A percentile compares a stretch with the other conserved stretches of the same genome.
phyloP scores from a whole-genome alignment of 2,888 invertebrate species.

The Ectemnius continuus region DNA sequence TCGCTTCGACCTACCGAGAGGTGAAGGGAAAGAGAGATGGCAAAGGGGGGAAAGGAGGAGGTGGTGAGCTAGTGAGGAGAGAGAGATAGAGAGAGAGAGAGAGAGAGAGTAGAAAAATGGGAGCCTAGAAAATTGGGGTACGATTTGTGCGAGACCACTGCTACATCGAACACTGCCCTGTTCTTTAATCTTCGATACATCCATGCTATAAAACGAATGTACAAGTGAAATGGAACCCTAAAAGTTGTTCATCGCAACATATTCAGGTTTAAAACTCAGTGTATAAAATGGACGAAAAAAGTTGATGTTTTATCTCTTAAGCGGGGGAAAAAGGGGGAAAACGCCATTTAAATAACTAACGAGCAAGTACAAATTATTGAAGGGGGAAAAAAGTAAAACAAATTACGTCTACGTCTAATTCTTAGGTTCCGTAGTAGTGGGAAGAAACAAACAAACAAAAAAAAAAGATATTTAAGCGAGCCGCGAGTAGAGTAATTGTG shows the following conservation, averaged over 20 bases:
- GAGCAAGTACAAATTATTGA: slow-evolving; percentile 78
- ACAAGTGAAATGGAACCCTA: slow-evolving; percentile 64
- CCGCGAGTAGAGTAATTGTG: slow-evolving; percentile 28
- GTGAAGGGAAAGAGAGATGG: background rate
- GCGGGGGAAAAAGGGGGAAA: slow-evolving; percentile 65
- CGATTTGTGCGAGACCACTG: slow-evolving; percentile 31
- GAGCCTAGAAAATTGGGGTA: background rate
- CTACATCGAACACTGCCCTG: slow-evolving; percentile 62
- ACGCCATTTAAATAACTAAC: slow-evolving; percentile 74
- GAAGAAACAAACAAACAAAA: slow-evolving; percentile 17
- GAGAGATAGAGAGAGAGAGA: background rate
- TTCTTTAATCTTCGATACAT: slow-evolving; percentile 61
- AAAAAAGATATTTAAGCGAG: slow-evolving; percentile 44
- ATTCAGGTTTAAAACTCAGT: slow-evolving; percentile 75
- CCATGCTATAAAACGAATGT: slow-evolving; percentile 60
- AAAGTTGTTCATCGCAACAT: slow-evolving; percentile 71
- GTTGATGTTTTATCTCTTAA: slow-evolving; percentile 67
- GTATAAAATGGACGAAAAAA: slow-evolving; percentile 58
- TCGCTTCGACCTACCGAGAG: slow-evolving; percentile 19
- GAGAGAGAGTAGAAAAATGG: background rate
- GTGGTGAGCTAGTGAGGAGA: background rate
- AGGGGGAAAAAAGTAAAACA: slow-evolving; percentile 58
- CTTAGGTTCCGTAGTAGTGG: slow-evolving; percentile 70
- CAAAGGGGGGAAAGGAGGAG: background rate
- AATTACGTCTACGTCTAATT: slow-evolving; percentile 71